Evolutionary conservation across 2,113 vertebrate genomes (phyloP).

Genomic region (rat (Rattus norvegicus)): GRCr8 NC_086021.1:61063001-61063500

Average conservation of each 20-base stretch:
- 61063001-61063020: slow-evolving; percentile 38
- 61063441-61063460: neutral
- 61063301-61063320: slow-evolving; percentile 72
- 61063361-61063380: neutral
- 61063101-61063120: slow-evolving; percentile 67
- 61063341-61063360: slow-evolving; percentile 1
- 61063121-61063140: slow-evolving; percentile 72
- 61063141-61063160: slow-evolving; percentile 67
- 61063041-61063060: slow-evolving; percentile 71
- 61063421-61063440: neutral
- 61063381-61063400: slow-evolving; percentile 38
- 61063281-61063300: slow-evolving; percentile 58
- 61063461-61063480: neutral
- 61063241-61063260: slow-evolving; percentile 80
- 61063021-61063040: slow-evolving; percentile 51
- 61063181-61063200: slow-evolving; percentile 50
- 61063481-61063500: neutral
- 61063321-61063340: slow-evolving; percentile 46
- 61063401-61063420: neutral
- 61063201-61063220: slow-evolving; percentile 74
- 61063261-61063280: slow-evolving; percentile 69
- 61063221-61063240: slow-evolving; percentile 69
- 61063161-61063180: neutral
- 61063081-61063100: slow-evolving; percentile 72
- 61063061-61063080: slow-evolving; percentile 61